Evolutionary conservation across 2,888 invertebrate genomes (phyloP).

Genomic region (Apantesis nais): DNA sequence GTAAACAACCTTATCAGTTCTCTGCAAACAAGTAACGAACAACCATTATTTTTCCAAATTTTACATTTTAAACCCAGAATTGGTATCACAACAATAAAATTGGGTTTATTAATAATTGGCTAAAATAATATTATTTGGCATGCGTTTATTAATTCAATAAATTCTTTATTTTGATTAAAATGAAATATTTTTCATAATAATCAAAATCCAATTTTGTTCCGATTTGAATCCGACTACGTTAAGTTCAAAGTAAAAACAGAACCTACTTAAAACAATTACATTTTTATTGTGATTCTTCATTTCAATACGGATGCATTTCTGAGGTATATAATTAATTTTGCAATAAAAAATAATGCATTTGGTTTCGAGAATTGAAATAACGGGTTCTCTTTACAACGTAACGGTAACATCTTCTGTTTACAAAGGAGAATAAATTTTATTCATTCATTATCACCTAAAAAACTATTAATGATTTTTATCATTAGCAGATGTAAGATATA

Average conservation of each 20-base stretch:
- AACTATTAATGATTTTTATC: constrained; percentile 7
- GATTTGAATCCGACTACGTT: neutral
- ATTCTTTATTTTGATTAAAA: neutral
- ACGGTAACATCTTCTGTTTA: constrained; percentile 15
- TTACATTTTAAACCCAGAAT: no score
- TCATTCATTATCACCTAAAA: constrained; percentile 14
- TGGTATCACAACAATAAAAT: no score
- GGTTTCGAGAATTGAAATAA: constrained; percentile 40
- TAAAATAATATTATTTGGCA: no score
- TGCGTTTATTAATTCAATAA: no score
- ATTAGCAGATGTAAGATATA: constrained; percentile 3
- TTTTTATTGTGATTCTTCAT: constrained; percentile 18
- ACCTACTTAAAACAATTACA: constrained; percentile 11
- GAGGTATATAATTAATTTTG: constrained; percentile 33
- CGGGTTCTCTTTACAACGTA: constrained; percentile 20
- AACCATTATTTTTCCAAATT: no score
- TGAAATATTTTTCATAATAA: neutral
- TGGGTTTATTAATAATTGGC: no score
- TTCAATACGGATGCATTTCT: constrained; percentile 26
- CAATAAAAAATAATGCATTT: constrained; percentile 33
- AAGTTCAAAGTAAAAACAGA: constrained; percentile 4
- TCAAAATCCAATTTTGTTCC: neutral
- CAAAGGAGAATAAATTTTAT: constrained; percentile 18
- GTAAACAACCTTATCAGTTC: no score
- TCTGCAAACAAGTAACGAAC: no score